These are phyloP conservation scores for Enteromius anoplus DNA, from an alignment of 2,797 vertebrate genomes.

Conservation along the genomic window DNA sequence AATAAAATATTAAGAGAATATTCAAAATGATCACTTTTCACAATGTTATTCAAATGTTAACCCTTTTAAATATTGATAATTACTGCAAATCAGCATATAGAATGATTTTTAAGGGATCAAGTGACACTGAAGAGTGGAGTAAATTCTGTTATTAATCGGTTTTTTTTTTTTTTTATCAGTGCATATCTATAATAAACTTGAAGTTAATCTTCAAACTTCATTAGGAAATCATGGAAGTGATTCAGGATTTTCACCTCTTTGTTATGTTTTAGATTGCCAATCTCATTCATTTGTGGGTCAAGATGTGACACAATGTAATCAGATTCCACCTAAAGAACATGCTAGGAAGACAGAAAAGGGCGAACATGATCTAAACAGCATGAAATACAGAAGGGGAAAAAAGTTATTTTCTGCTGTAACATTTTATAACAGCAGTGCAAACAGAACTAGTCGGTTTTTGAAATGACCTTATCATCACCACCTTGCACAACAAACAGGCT, in stretches of 20 bases:
- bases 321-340: conserved; percentile 15
- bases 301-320: conserved; percentile 13
- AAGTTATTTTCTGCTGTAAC: neutral
- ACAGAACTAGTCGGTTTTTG: neutral
- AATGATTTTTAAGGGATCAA: neutral
- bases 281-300: conserved; percentile 12
- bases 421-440: neutral
- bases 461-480: conserved; percentile 2
- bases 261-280: neutral
- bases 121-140: neutral
- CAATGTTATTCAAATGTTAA: neutral
- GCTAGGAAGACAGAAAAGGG: neutral
- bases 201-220: conserved; percentile 11
- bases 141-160: neutral
- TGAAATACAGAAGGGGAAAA: neutral
- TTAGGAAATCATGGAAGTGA: conserved; percentile 21
- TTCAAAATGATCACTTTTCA: neutral
- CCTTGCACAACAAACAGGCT: conserved; percentile 11
- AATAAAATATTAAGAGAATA: neutral
- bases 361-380: neutral
- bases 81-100: neutral
- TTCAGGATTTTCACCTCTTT: conserved; percentile 16
- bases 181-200: neutral
- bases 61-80: neutral
- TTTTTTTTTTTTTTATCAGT: neutral